Base-by-base conservation (phyloP, 2,888 invertebrate genomes). In the Scaptomyza caliginosa region DNA sequence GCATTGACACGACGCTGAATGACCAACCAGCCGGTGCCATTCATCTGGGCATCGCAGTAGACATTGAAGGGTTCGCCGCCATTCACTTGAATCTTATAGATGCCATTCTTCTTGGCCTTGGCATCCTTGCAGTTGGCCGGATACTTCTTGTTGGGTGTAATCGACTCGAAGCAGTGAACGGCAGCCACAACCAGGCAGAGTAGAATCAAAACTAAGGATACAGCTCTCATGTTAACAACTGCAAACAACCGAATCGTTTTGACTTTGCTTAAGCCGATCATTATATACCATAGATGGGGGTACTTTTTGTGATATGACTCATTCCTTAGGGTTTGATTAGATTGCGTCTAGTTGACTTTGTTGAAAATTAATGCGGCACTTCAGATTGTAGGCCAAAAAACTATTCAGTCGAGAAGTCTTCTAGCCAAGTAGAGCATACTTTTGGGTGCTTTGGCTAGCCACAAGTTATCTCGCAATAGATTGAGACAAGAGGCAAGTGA, bases 11-110 rank as follows among this genome's bases (percentile, higher is more conserved):
- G 93, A 66, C 94, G 93, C 86, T 94, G 95, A 91, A 55, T 94
- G 91, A 94, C 93, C 64, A 94, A 93, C 95, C 95, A 95, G 4
- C 94, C 94, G 0, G 94, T 94, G 0, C 93, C 94, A 0, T 92
- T 92, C 8, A 54, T 92, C 32, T 91, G 62, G 0, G 93, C 93
- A 39, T 92, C 93, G 32, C 86, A 86, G n/a, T 49, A 62, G 0
- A 93, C 94, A 82, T 94, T 93, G 88, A 94, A 94, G 0, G 94
- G 92, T 0, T 55, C 51, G 0, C 59, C 23, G 2, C 77, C 63
- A 0, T 50, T 56, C 7, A 75, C 0, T 5, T 77, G 67, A 3
- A 74, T 77, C 26, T 59, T 67, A 1, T 56, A 49, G 23, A 73
- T 54, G 36, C 74, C 54, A 5, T 55, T 69, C 39, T 73, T 73